Evolutionary conservation across 2,113 vertebrate genomes (phyloP).

Genomic region (Tor tambroides): DNA sequence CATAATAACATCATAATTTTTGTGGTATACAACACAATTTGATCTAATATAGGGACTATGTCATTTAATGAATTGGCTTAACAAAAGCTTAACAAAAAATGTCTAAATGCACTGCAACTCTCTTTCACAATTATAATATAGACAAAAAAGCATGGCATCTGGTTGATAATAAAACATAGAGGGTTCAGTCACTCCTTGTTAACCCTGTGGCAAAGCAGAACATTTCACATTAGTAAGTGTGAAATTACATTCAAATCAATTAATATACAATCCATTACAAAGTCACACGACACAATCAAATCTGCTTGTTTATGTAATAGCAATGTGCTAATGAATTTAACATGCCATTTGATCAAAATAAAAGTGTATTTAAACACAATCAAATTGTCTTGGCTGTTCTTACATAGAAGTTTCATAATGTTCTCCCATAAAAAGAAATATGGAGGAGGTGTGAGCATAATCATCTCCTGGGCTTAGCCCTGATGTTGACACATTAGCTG

Average conservation of each 20-base stretch:
- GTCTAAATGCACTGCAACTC: neutral
- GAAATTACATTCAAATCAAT: neutral
- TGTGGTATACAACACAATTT: neutral
- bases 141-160: neutral
- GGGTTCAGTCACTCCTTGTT: neutral
- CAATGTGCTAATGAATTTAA: neutral
- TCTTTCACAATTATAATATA: neutral
- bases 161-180: neutral
- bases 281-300: neutral
- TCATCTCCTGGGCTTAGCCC: slow-evolving; percentile 9
- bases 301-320: neutral
- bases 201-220: neutral
- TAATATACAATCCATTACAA: neutral
- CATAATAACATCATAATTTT: neutral
- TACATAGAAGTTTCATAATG: neutral
- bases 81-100: neutral
- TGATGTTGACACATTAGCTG: neutral
- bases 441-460: neutral
- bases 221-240: neutral
- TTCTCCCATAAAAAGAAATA: slow-evolving; percentile 36
- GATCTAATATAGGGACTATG: neutral
- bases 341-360: neutral
- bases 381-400: neutral
- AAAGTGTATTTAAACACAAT: neutral
- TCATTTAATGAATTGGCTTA: neutral